phyloP scores from a whole-genome alignment of 2,888 invertebrate species.

The Gryllus longicercus region DNA sequence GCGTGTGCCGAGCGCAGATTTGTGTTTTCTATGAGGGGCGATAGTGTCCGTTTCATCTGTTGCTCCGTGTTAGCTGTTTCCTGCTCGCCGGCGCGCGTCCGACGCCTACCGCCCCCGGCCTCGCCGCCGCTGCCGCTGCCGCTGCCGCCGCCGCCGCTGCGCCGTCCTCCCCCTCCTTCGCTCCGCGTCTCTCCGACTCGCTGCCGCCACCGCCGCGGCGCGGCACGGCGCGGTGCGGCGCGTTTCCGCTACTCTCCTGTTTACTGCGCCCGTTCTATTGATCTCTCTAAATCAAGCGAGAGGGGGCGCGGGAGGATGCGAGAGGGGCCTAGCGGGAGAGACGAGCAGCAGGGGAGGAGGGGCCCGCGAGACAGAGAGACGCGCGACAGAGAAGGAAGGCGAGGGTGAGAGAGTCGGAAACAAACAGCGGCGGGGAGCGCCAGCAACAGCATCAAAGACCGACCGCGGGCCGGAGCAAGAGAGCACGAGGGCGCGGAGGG shows the following conservation, averaged over 20 bases:
- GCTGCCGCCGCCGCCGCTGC: no score
- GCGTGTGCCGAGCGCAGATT: neutral
- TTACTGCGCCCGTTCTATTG: constrained; percentile 20
- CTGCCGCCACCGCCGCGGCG: no score
- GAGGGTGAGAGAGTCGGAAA: constrained; percentile 5
- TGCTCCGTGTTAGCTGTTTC: neutral
- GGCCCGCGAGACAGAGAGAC: neutral
- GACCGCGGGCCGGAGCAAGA: neutral
- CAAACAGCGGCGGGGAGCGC: constrained; percentile 7
- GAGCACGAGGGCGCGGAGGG: constrained; percentile 18
- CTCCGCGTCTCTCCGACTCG: no score
- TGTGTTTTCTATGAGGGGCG: constrained; percentile 3
- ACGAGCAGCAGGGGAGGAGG: neutral
- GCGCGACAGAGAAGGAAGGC: neutral
- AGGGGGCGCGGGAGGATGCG: neutral
- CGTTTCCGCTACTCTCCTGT: constrained; percentile 10
- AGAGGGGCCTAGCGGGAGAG: neutral
- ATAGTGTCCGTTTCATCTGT: neutral
- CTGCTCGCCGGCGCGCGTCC: neutral
- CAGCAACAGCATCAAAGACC: constrained; percentile 23
- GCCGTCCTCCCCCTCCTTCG: no score
- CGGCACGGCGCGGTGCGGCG: neutral
- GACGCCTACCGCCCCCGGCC: no score
- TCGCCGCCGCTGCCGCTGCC: no score
- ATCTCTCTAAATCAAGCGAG: constrained; percentile 22